A percentile compares a stretch with the other conserved stretches of the same genome.
Evolutionary conservation across 2,113 vertebrate genomes (phyloP).

Genomic region (Rhinopomastus cyanomelas): DNA sequence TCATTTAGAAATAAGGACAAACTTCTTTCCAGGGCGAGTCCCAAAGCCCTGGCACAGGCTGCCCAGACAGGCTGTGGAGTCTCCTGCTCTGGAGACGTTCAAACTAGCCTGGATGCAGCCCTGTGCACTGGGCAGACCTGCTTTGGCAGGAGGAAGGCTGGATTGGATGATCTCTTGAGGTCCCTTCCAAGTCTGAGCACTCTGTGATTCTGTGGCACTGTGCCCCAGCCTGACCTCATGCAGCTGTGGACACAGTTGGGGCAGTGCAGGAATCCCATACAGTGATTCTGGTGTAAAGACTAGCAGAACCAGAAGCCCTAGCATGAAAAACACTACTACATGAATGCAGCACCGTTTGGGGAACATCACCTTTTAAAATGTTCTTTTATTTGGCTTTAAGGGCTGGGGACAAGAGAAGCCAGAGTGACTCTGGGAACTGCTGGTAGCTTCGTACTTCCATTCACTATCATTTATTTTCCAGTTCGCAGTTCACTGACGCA

Average conservation of each 20-base stretch:
- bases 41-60: too few relatives aligned
- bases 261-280: background rate
- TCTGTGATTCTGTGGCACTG: too few relatives aligned
- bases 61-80: too few relatives aligned
- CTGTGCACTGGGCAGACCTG: too few relatives aligned
- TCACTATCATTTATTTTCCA: background rate
- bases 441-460: background rate
- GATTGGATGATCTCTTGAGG: too few relatives aligned
- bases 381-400: background rate
- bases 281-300: background rate
- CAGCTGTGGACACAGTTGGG: background rate
- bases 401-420: background rate
- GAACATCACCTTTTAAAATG: background rate
- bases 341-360: background rate
- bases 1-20: too few relatives aligned
- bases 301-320: background rate
- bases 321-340: background rate
- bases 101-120: too few relatives aligned
- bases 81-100: too few relatives aligned
- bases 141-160: too few relatives aligned
- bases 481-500: background rate
- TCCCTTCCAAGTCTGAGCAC: too few relatives aligned
- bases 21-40: too few relatives aligned
- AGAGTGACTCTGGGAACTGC: background rate
- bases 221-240: accelerated